A percentile compares a stretch with the other conserved stretches of the same genome.
Evolutionary conservation across 2,797 vertebrate species (phyloP).

Genomic region (Allobates femoralis): DNA sequence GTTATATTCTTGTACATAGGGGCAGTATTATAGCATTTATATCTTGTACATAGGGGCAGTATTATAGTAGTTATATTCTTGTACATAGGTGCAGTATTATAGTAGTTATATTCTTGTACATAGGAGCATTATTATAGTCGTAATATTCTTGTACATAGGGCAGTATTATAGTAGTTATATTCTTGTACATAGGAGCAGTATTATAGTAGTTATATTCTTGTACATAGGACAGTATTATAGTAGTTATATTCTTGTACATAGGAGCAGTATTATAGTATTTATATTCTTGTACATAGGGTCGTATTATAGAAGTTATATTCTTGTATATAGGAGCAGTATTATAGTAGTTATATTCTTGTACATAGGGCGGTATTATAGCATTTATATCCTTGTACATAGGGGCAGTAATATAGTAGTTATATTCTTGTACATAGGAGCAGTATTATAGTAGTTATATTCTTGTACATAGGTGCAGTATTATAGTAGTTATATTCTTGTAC

Average conservation of each 20-base stretch:
- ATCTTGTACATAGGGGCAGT: too few species aligned
- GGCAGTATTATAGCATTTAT: too few species aligned
- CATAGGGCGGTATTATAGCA: too few species aligned
- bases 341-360: conserved; percentile 1
- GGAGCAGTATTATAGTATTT: conserved; percentile 1
- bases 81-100: background rate
- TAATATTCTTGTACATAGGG: conserved; percentile 1
- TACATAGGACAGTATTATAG: background rate
- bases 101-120: conserved; percentile 3
- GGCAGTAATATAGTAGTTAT: conserved; percentile 18
- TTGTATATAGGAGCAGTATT: background rate
- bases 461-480: conserved; percentile 1
- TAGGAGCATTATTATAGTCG: background rate
- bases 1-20: too few species aligned
- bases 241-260: conserved; percentile 4
- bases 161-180: conserved; percentile 5
- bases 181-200: conserved; percentile 5
- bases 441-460: conserved; percentile 18
- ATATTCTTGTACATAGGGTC: too few species aligned
- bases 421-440: conserved; percentile 11
- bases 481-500: conserved; percentile 14
- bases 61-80: background rate
- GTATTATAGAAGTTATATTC: too few species aligned
- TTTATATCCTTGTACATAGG: background rate
- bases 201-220: conserved; percentile 7